Base-by-base conservation (phyloP, 2,888 invertebrate species). In the Calameuta filiformis region DNA sequence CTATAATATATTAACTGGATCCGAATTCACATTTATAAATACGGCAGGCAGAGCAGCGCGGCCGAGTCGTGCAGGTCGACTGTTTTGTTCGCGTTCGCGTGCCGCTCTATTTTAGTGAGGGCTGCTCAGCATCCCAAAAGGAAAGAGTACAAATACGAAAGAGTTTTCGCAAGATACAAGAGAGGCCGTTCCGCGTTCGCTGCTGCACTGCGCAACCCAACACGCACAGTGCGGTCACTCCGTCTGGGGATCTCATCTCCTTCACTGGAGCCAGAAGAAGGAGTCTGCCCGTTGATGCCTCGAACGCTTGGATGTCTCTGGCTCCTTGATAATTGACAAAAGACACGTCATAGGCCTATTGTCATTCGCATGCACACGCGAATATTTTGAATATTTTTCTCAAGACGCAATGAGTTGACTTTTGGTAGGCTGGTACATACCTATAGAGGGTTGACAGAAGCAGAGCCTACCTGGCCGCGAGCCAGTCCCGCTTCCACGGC, bases 401-500 rank as follows among this genome's bases (percentile, higher is more conserved):
- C 1, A 69, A 79, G 80, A 77, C 79, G 81, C 79, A 76, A 76
- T 12, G 23, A 71, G 68, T 9, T n/a, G 35, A 68, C 68, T 69
- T 35, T 69, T 35, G 75, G 73, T 75, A 73, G 73, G 73, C 73
- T 12, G 31, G 15, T 35, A 73, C 69, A 30, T 35, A 73, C 69
- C 76, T 74, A 78, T 77, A 73, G 73, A 73, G 79, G 76, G 80
- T 82, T 81, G 87, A 89, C 87, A 88, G 84, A 87, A 85, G 81
- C 82, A 85, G 84, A 88, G 88, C 88, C 86, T 87, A 90, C 87
- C 89, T 90, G 90, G 90, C 89, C 79, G 78, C 76, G 81, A 84
- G 90, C 90, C 90, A 90, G 87, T 82, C 80, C 80, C 73, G 77
- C 77, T 79, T 75, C 77, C 79, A 81, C 81, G 79, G 81, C 82